Evolutionary conservation across 2,888 invertebrate genomes (phyloP).

Genomic region (Drosophila silvestris): DNA sequence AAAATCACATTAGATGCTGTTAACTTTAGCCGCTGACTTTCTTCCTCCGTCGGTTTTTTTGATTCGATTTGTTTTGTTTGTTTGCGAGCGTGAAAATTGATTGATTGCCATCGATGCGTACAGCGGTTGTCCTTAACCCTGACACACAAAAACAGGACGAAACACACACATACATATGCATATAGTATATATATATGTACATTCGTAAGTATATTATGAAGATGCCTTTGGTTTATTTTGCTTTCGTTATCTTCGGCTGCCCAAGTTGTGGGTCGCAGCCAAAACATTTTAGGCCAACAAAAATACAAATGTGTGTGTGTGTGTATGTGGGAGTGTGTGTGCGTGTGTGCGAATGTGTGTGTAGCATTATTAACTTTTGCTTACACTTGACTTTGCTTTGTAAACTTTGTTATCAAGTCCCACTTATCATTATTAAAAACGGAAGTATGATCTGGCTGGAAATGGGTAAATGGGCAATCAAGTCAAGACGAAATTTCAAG

Average conservation of each 20-base stretch:
- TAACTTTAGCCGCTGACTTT: slow-evolving; percentile 65
- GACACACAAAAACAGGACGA: slow-evolving; percentile 30
- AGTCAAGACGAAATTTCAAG: not conserved
- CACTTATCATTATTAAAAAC: slow-evolving; percentile 45
- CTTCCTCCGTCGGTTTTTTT: slow-evolving; percentile 15
- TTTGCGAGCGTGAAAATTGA: slow-evolving; percentile 72
- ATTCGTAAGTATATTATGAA: slow-evolving; percentile 20
- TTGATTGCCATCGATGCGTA: slow-evolving; percentile 79
- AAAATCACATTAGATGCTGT: slow-evolving; percentile 79
- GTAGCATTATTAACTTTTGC: slow-evolving; percentile 64
- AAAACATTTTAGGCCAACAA: slow-evolving; percentile 34
- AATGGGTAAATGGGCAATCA: not conserved
- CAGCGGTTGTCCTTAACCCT: slow-evolving; percentile 73
- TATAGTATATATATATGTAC: slow-evolving; percentile 1
- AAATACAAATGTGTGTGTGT: slow-evolving; percentile 1
- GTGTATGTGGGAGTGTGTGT: slow-evolving; percentile 1
- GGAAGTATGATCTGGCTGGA: not conserved
- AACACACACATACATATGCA: slow-evolving; percentile 5
- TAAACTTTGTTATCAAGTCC: slow-evolving; percentile 65
- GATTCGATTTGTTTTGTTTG: slow-evolving; percentile 28
- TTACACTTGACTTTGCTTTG: slow-evolving; percentile 61
- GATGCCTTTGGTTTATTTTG: slow-evolving; percentile 27
- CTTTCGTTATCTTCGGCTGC: slow-evolving; percentile 19
- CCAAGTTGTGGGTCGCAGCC: slow-evolving; percentile 10
- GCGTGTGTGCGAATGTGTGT: slow-evolving; percentile 8